Percentiles rank a stretch among this genome's conserved stretches.
phyloP scores from a whole-genome alignment of 2,797 vertebrate genomes.

The Microctenopoma lineatum region DNA sequence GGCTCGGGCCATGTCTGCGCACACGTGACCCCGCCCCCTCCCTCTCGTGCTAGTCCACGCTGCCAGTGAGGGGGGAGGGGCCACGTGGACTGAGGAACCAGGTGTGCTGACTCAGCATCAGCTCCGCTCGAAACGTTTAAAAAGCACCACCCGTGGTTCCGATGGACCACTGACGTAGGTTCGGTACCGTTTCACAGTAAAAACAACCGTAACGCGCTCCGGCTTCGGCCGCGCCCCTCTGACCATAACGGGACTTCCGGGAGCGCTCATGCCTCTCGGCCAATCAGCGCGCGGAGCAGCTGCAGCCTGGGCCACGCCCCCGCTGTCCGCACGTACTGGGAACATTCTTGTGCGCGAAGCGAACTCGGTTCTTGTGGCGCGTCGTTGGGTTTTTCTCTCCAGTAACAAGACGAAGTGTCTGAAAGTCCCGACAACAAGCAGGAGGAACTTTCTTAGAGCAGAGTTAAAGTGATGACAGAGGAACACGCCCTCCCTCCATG shows the following conservation, averaged over 20 bases:
- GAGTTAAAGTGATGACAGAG: conserved; percentile 75
- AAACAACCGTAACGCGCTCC: conserved; percentile 28
- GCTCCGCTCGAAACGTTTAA: fast-evolving
- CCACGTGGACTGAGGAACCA: background rate
- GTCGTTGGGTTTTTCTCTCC: background rate
- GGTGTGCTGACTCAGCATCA: fast-evolving
- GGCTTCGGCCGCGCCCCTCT: background rate
- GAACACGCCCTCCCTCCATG: conserved; percentile 59
- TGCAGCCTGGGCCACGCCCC: conserved; percentile 44
- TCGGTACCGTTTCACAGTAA: conserved; percentile 19
- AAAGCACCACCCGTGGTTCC: too few species aligned
- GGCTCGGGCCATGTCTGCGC: conserved; percentile 12
- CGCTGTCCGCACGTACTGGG: conserved; percentile 53
- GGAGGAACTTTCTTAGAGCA: conserved; percentile 25
- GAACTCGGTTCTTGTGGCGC: conserved; percentile 15
- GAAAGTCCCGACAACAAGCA: background rate
- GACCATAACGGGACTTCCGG: background rate
- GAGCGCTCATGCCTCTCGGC: conserved; percentile 16
- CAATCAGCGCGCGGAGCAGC: conserved; percentile 46
- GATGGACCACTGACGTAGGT: too few species aligned
- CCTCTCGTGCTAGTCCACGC: conserved; percentile 16
- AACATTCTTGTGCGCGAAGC: conserved; percentile 72
- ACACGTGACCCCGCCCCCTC: conserved; percentile 41
- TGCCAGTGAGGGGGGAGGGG: background rate
- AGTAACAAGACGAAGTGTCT: background rate